These are phyloP conservation scores for Aphis craccivora DNA, from an alignment of 1,140 invertebrate genomes.

Conservation along the genomic window DNA sequence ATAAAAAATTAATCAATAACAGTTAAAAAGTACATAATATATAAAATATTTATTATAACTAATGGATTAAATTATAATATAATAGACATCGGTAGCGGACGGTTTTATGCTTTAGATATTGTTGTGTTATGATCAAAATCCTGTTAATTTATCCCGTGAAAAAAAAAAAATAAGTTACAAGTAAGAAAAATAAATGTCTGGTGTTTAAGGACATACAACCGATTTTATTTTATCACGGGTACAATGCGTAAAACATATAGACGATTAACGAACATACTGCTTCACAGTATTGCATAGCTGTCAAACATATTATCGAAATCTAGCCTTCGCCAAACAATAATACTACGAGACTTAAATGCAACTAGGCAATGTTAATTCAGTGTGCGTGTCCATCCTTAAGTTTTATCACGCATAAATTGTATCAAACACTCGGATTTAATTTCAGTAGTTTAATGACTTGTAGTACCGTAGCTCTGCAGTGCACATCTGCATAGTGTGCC, in stretches of 20 bases:
- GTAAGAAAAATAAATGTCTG: not conserved
- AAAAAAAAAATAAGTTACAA: not conserved
- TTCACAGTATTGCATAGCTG: no score
- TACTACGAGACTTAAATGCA: not conserved
- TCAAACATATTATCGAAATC: not conserved
- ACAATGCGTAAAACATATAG: not conserved
- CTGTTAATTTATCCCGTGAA: no score
- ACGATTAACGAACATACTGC: not conserved
- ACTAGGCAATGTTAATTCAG: not conserved
- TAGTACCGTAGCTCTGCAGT: not conserved
- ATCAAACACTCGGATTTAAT: not conserved
- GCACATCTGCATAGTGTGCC: not conserved
- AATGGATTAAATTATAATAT: no score
- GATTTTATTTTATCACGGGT: not conserved
- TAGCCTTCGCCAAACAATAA: not conserved
- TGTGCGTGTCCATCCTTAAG: no score
- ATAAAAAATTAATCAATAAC: no score
- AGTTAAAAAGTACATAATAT: no score
- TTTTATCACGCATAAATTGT: not conserved
- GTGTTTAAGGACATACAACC: not conserved
- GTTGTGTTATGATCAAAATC: not conserved
- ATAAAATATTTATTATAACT: no score
- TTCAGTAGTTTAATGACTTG: not conserved
- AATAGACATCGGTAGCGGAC: no score
- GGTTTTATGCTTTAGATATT: not conserved